Conservation (phyloP, 2,797 vertebrate species). For the Manis pentadactyla region DNA sequence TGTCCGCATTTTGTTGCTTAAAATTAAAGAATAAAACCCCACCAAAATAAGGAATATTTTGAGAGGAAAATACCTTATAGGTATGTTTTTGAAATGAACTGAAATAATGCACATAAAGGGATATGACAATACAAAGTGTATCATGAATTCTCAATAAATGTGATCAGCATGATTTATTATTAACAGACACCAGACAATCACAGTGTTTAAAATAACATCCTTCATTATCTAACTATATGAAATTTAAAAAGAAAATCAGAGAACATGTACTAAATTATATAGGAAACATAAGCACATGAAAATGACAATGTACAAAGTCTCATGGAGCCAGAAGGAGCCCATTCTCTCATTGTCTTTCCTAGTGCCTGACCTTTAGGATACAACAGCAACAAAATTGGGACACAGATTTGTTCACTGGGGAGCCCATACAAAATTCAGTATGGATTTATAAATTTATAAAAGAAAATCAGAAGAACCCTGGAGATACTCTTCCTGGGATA, state of each 20-base stretch:
- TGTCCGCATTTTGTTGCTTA: neutral
- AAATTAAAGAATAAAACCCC: neutral
- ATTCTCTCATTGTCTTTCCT: neutral
- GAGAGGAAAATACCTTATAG: neutral
- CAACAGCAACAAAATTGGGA: neutral
- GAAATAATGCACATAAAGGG: neutral
- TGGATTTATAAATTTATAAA: neutral
- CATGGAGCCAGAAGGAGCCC: neutral
- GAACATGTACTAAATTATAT: neutral
- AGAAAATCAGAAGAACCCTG: constrained; percentile 57
- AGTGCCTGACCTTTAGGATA: neutral
- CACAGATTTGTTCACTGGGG: neutral
- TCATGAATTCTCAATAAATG: neutral
- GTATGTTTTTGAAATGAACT: constrained; percentile 19
- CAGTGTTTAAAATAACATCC: neutral
- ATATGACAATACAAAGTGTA: neutral
- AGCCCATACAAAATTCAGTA: neutral
- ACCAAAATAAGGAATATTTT: neutral
- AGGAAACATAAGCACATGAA: neutral
- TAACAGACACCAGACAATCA: neutral
- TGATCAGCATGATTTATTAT: neutral
- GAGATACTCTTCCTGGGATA: constrained; percentile 56
- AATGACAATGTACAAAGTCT: neutral
- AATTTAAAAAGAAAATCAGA: constrained; percentile 14
- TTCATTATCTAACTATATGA: neutral